These are phyloP conservation scores for Seira ritae DNA, from an alignment of 2,888 invertebrate genomes.

Conservation along the genomic window DNA sequence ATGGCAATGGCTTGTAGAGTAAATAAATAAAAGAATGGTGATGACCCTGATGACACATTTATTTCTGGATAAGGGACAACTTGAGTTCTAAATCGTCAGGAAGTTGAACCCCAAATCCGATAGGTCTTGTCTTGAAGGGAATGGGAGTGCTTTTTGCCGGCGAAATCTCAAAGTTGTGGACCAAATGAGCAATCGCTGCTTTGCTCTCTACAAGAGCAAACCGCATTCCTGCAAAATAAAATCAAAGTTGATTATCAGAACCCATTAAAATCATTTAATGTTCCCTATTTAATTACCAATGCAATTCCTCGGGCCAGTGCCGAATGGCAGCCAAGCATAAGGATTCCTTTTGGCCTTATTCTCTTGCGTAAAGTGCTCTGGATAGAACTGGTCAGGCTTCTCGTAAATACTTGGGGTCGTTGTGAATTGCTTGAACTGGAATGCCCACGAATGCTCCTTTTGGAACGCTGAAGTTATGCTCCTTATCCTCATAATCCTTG, in stretches of 20 bases:
- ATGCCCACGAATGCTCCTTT: conserved; percentile 11
- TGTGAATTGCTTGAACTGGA: neutral
- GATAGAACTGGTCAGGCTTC: conserved; percentile 58
- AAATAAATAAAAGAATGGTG: too few relatives aligned
- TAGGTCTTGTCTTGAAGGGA: conserved; percentile 20
- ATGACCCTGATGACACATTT: too few relatives aligned
- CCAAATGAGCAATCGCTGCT: conserved; percentile 49
- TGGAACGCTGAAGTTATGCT: conserved; percentile 4
- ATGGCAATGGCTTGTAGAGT: too few relatives aligned
- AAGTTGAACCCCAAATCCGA: neutral
- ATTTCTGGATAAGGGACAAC: neutral
- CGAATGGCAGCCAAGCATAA: conserved; percentile 63
- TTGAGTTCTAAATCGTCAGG: conserved; percentile 25
- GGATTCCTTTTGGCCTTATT: conserved; percentile 54
- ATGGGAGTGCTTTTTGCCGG: conserved; percentile 54
- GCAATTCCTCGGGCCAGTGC: conserved; percentile 62
- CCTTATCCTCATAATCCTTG: conserved; percentile 18
- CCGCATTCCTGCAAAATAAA: conserved; percentile 44
- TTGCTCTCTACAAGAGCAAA: conserved; percentile 60
- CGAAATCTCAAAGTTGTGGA: conserved; percentile 45
- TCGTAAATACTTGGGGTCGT: conserved; percentile 32
- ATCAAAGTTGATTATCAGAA: neutral
- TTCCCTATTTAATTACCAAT: neutral
- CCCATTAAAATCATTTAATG: neutral
- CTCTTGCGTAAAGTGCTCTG: conserved; percentile 50